Evolutionary conservation across 2,888 invertebrate genomes (phyloP).

Genomic region (Pimpla rufipes): DNA sequence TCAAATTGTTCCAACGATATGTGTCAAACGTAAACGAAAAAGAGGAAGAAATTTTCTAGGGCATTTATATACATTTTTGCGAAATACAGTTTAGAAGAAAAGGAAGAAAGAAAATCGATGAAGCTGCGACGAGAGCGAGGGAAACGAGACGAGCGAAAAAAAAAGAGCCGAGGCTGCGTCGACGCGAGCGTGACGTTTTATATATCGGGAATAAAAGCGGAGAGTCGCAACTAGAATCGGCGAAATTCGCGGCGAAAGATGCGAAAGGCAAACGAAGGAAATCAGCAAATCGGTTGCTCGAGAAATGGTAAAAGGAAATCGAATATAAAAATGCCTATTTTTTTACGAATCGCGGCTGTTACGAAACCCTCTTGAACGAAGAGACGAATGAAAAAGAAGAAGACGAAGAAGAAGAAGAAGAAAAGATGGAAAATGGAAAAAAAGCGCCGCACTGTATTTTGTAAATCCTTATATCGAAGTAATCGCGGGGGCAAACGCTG

Average conservation of each 20-base stretch:
- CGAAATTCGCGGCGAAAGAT: constrained; percentile 64
- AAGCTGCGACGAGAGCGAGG: not conserved
- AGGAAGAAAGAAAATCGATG: not conserved
- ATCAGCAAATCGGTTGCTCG: constrained; percentile 73
- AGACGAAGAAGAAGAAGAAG: constrained; percentile 4
- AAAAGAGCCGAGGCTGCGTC: constrained; percentile 25
- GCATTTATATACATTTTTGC: constrained; percentile 53
- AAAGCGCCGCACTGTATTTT: constrained; percentile 73
- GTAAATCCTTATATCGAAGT: constrained; percentile 79
- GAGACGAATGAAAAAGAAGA: constrained; percentile 41
- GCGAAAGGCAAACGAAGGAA: constrained; percentile 63
- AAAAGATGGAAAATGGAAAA: constrained; percentile 7
- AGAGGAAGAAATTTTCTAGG: constrained; percentile 48
- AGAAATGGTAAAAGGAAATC: constrained; percentile 69
- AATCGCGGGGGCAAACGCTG: constrained; percentile 77
- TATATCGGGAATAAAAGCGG: constrained; percentile 34
- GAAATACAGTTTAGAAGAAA: constrained; percentile 37
- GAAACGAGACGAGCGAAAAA: not conserved
- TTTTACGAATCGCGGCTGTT: constrained; percentile 75
- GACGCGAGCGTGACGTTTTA: constrained; percentile 27
- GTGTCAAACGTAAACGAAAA: constrained; percentile 45
- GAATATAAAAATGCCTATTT: constrained; percentile 79
- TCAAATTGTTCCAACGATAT: constrained; percentile 59
- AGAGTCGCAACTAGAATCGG: constrained; percentile 69
- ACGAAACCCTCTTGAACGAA: constrained; percentile 68